phyloP scores from a whole-genome alignment of 2,113 vertebrate species.

The Poecile atricapillus region DNA sequence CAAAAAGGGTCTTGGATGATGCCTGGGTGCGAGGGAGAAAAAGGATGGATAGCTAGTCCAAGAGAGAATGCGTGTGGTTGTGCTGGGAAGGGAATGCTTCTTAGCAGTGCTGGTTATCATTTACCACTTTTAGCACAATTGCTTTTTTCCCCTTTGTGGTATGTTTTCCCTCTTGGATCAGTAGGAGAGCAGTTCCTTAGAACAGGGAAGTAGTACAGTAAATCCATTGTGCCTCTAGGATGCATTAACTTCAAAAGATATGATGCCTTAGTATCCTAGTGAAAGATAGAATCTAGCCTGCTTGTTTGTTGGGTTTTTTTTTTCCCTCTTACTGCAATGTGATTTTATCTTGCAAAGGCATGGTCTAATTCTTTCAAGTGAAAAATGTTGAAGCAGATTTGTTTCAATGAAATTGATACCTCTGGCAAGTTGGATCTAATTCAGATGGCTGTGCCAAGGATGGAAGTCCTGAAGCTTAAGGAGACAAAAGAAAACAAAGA shows the following conservation, averaged over 20 bases:
- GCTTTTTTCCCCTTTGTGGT: not conserved
- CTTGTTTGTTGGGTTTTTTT: not conserved
- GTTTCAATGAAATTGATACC: slow-evolving; percentile 41
- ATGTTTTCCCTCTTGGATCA: not conserved
- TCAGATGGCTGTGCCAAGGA: slow-evolving; percentile 6
- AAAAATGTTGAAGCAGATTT: slow-evolving; percentile 32
- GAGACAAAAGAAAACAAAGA: not conserved
- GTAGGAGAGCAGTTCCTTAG: not conserved
- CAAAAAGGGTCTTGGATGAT: not conserved
- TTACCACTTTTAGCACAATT: not conserved
- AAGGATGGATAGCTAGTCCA: not conserved
- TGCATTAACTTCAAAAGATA: slow-evolving; percentile 10
- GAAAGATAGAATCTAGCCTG: not conserved
- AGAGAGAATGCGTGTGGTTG: not conserved
- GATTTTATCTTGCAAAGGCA: not conserved
- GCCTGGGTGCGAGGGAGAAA: not conserved
- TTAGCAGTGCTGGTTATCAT: not conserved
- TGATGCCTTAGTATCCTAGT: not conserved
- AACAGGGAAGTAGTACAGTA: slow-evolving; percentile 12
- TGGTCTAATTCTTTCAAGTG: slow-evolving; percentile 23
- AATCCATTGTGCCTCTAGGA: slow-evolving; percentile 41
- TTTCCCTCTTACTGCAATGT: not conserved
- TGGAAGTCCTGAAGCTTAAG: not conserved
- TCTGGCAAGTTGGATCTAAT: slow-evolving; percentile 22
- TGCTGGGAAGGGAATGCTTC: not conserved